Percentiles rank a stretch among this genome's conserved stretches.
phyloP scores from a whole-genome alignment of 2,888 invertebrate genomes.

The Hedya salicella region DNA sequence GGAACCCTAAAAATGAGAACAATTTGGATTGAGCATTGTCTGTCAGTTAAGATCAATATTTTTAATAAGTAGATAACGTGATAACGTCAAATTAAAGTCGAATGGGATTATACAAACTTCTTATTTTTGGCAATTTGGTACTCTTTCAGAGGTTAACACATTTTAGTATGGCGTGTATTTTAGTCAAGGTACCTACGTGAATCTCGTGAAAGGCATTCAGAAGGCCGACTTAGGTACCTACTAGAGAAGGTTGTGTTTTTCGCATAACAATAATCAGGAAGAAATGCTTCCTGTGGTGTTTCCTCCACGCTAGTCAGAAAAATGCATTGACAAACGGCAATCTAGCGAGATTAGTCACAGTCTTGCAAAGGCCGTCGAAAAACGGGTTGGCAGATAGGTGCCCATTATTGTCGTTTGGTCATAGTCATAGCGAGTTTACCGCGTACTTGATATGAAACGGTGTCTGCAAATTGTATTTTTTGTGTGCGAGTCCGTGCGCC shows the following conservation, averaged over 20 bases:
- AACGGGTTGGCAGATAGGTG: conserved; percentile 29
- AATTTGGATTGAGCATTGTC: no score
- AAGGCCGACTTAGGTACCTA: conserved; percentile 29
- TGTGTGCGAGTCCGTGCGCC: conserved; percentile 28
- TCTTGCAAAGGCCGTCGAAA: conserved; percentile 46
- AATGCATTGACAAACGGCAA: conserved; percentile 46
- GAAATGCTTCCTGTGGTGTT: conserved; percentile 30
- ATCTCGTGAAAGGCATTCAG: conserved; percentile 28
- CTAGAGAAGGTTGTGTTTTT: conserved; percentile 29
- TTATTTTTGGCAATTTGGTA: no score
- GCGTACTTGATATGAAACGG: conserved; percentile 42
- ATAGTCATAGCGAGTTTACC: conserved; percentile 40
- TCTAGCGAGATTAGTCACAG: conserved; percentile 52
- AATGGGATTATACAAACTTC: no score
- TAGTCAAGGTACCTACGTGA: conserved; percentile 3
- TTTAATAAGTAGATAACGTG: no score
- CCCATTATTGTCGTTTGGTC: conserved; percentile 42
- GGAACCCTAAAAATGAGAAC: no score
- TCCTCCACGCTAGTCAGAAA: conserved; percentile 37
- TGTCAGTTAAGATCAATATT: no score
- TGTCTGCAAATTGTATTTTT: conserved; percentile 37
- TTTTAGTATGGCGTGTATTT: no score
- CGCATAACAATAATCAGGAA: conserved; percentile 33
- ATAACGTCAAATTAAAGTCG: no score
- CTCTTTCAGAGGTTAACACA: neutral